Evolutionary conservation across 1,140 invertebrate species (phyloP).

Genomic region (Lasioglossum albipes): DNA sequence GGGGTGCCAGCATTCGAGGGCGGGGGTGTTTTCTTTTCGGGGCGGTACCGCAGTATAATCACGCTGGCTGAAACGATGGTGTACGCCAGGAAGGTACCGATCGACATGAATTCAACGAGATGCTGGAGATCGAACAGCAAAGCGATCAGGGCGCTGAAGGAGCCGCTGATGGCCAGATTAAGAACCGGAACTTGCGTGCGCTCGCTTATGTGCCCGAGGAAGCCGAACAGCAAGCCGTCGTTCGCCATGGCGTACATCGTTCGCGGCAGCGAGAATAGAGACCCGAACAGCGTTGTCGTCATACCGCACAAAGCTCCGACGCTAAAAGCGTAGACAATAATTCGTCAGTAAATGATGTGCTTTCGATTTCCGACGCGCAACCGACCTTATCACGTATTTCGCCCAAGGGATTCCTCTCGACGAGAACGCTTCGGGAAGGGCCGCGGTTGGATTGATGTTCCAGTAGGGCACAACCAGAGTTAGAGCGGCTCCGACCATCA

Average conservation of each 20-base stretch:
- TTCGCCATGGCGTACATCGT: conserved; percentile 94
- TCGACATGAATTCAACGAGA: conserved; percentile 96
- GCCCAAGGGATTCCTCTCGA: conserved; percentile 88
- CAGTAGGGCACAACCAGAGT: conserved; percentile 92
- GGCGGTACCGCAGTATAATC: conserved; percentile 91
- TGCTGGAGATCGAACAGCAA: conserved; percentile 93
- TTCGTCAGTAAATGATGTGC: background rate
- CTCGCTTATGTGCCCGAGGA: conserved; percentile 86
- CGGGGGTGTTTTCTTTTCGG: conserved; percentile 81
- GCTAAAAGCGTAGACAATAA: conserved; percentile 71
- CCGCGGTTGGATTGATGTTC: conserved; percentile 87
- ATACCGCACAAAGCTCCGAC: conserved; percentile 94
- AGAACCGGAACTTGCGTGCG: conserved; percentile 91
- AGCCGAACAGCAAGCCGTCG: conserved; percentile 92
- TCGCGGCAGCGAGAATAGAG: conserved; percentile 90
- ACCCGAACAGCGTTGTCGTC: conserved; percentile 92
- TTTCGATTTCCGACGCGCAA: no score
- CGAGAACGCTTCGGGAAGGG: conserved; percentile 91
- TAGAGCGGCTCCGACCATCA: conserved; percentile 89
- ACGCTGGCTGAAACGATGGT: conserved; percentile 94
- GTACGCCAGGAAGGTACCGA: conserved; percentile 94
- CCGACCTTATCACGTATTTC: conserved; percentile 87
- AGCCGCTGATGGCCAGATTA: conserved; percentile 89
- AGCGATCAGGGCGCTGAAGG: conserved; percentile 89
- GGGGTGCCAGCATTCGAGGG: conserved; percentile 69